phyloP scores from a whole-genome alignment of 2,797 vertebrate species.

The Sebastes itinus region DNA sequence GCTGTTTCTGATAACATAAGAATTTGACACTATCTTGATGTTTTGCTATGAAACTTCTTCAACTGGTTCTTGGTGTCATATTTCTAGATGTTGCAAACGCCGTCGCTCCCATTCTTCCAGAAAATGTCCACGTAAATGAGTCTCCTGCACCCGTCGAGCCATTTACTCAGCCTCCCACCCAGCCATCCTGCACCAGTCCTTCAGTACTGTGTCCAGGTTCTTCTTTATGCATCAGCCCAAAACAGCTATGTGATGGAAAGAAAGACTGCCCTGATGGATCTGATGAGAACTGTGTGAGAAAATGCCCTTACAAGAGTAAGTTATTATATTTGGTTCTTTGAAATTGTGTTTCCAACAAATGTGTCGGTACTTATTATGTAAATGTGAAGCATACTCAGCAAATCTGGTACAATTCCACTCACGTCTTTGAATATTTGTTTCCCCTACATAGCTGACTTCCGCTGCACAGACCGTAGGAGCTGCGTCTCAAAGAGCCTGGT shows the following conservation, averaged over 20 bases:
- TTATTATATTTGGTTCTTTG: neutral
- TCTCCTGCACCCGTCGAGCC: neutral
- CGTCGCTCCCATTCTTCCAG: neutral
- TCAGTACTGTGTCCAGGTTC: slow-evolving; percentile 81
- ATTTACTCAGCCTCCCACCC: neutral
- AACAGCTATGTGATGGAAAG: slow-evolving; percentile 85
- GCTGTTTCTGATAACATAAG: neutral
- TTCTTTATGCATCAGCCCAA: slow-evolving; percentile 71
- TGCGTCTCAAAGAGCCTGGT: slow-evolving; percentile 69
- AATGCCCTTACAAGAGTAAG: slow-evolving; percentile 80
- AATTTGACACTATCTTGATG: neutral
- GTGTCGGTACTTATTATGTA: too few relatives aligned
- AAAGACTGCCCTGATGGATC: slow-evolving; percentile 86
- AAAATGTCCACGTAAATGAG: neutral
- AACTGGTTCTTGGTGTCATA: neutral
- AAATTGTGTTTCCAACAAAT: neutral
- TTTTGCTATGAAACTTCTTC: neutral
- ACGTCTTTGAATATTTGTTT: too few relatives aligned
- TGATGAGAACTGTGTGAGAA: slow-evolving; percentile 82
- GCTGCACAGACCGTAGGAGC: slow-evolving; percentile 69
- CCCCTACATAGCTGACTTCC: slow-evolving; percentile 46
- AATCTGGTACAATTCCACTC: too few relatives aligned
- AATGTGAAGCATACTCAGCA: too few relatives aligned
- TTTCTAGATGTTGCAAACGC: slow-evolving; percentile 30
- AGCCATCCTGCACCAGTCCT: slow-evolving; percentile 67